phyloP scores from a whole-genome alignment of 2,888 invertebrate genomes.

The Pherbina coryleti region DNA sequence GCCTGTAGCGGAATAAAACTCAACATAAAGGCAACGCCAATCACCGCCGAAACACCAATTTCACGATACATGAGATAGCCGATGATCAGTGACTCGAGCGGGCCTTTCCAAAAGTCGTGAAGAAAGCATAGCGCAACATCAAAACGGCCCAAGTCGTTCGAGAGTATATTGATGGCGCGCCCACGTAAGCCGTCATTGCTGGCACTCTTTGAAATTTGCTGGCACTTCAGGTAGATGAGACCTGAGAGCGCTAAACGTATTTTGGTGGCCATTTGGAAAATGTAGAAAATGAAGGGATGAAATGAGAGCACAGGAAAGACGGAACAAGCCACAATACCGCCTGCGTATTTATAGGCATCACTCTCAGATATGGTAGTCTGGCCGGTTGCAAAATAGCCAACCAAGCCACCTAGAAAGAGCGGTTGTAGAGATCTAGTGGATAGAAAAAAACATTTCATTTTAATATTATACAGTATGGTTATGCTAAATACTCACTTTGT shows the following conservation, averaged over 20 bases:
- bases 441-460: conserved; percentile 36
- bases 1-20: conserved; percentile 82
- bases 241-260: conserved; percentile 79
- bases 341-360: conserved; percentile 78
- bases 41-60: conserved; percentile 77
- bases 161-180: conserved; percentile 87
- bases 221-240: conserved; percentile 80
- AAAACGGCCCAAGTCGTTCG: conserved; percentile 94
- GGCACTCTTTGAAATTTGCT: conserved; percentile 82
- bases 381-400: conserved; percentile 74
- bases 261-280: conserved; percentile 79
- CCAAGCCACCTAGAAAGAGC: conserved; percentile 76
- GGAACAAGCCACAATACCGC: conserved; percentile 74
- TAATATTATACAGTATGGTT: too few relatives aligned
- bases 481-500: conserved; percentile 61
- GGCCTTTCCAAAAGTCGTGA: conserved; percentile 93
- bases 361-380: conserved; percentile 71
- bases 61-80: conserved; percentile 73
- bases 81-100: conserved; percentile 73
- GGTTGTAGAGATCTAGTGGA: conserved; percentile 75
- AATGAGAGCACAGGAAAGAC: conserved; percentile 73
- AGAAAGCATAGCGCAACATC: conserved; percentile 90
- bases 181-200: conserved; percentile 86
- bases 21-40: conserved; percentile 79
- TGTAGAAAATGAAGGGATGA: conserved; percentile 81